Evolutionary conservation across 2,113 vertebrate genomes (phyloP), one percentile per base, ranked within the genome.

Genomic region (Esox niger): DNA sequence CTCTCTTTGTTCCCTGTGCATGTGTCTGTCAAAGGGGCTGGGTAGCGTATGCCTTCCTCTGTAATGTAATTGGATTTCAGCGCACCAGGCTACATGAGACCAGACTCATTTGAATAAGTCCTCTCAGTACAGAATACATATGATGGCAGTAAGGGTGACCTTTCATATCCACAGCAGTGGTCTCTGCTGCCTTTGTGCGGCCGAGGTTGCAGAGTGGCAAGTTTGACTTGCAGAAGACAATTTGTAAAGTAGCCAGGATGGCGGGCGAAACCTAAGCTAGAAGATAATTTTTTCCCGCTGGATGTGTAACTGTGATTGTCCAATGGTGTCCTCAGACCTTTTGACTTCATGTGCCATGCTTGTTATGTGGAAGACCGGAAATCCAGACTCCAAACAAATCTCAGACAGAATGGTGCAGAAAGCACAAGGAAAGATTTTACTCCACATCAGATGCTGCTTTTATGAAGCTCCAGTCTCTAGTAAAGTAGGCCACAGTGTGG

Each of bases 41-140:
- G 4, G 0, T 8, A 21, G 35, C 4, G 6, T 33, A 58, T 13
- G 29, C 9, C 33, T 57, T 54, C n/a, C 56, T 38, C 33, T 71
- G 49, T 55, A 75, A 70, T 77, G 57, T 73, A 76, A 78, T 75
- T 8, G 35, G 69, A 71, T 79, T 80, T 64, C 71, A 68, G 71
- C 80, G 64, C 69, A 73, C 64, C 56, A 70, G 64, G 79, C 68
- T 81, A 73, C 67, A 83, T 75, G 63, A 78, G 61, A 62, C 52
- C 46, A 2, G 17, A 35, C 15, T 26, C 26, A 70, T 78, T 80
- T 71, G 62, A 55, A 73, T 23, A 76, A 67, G 75, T 78, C 62
- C 77, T 75, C 64, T 79, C 61, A 74, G 54, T 62, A 63, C 70
- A 74, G 65, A 73, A 78, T 79, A 75, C 67, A 66, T 66, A 59